phyloP scores from a whole-genome alignment of 1,140 invertebrate species.

The Chironomus striatipennis region DNA sequence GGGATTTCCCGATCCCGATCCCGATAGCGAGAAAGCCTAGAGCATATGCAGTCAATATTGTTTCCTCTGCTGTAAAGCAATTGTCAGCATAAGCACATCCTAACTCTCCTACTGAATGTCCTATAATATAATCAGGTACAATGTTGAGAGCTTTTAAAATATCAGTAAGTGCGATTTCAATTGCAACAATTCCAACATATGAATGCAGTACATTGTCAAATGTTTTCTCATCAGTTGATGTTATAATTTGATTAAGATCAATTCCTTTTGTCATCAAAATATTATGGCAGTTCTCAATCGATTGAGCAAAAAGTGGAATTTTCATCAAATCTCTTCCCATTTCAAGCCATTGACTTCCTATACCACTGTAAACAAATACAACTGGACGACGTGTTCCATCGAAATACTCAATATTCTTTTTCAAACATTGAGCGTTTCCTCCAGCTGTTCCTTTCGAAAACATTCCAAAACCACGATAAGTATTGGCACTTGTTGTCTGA shows the following conservation, averaged over 20 bases:
- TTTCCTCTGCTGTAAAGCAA: conserved; percentile 72
- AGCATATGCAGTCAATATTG: conserved; percentile 73
- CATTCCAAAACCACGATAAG: conserved; percentile 31
- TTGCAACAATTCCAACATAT: conserved; percentile 84
- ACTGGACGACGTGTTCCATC: conserved; percentile 55
- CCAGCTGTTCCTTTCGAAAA: conserved; percentile 35
- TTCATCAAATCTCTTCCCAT: conserved; percentile 61
- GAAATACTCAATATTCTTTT: conserved; percentile 48
- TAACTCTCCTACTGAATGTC: conserved; percentile 79
- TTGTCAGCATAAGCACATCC: conserved; percentile 86
- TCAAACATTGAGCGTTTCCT: conserved; percentile 39
- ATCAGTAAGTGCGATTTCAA: conserved; percentile 79
- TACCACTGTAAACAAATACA: conserved; percentile 84
- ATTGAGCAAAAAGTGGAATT: conserved; percentile 60
- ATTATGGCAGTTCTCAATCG: conserved; percentile 64
- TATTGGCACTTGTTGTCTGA: conserved; percentile 32
- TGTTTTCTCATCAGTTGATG: conserved; percentile 57
- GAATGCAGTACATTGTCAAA: conserved; percentile 78
- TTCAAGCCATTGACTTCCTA: conserved; percentile 81
- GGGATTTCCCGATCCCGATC: too few relatives aligned
- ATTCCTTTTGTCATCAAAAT: conserved; percentile 63
- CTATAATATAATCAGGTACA: conserved; percentile 73
- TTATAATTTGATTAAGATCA: conserved; percentile 71
- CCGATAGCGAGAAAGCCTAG: too few relatives aligned
- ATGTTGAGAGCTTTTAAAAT: conserved; percentile 62